Base-by-base conservation (phyloP, 2,888 invertebrate species). In the Rhingia rostrata region DNA sequence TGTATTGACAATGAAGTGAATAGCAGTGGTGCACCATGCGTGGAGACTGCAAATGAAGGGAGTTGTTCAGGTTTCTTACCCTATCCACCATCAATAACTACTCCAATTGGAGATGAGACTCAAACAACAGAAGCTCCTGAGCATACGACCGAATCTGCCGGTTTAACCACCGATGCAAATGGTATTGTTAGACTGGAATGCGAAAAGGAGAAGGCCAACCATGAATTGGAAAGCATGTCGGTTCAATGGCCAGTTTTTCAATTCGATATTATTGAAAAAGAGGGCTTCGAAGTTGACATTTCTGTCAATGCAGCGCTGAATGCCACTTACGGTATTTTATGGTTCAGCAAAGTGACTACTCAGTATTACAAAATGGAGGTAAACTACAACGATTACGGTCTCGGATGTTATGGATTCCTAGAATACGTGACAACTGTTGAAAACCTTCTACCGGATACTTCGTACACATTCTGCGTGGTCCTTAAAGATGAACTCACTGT, bases 391-490 rank as follows among this genome's bases (percentile, higher is more conserved):
- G 88, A 89, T 43, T 89, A 87, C 66, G 89, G 89, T 0, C 72
- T 90, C 12, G 90, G 90, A 4, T 90, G 90, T 61, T 87, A 88
- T 49, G 86, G 87, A 6, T 69, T 80, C 6, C 78, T 89, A 35
- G 60, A 63, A n/a, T 33, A 86, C 6, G 54, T 86, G 2, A 88
- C 88, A 0, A 85, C 86, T 1, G 88, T 90, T 0, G 49, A 70
- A 0, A 61, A 88, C 53, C 73, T 90, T 3, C 14, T 86, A n/a
- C 88, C 89, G 0, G 86, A 89, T 64, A 83, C 86, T 5, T 86
- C 90, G 0, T 90, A 90, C 54, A 90, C 90, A 3, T 90, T 90
- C 51, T 90, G 90, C 54, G 56, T 90, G 58, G 86, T 89, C 0
- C 39, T 86, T 0, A 84, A 85, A n/a, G 75, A 87, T 14, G 78